phyloP scores from a whole-genome alignment of 2,797 vertebrate genomes.

The Garrulus glandarius region DNA sequence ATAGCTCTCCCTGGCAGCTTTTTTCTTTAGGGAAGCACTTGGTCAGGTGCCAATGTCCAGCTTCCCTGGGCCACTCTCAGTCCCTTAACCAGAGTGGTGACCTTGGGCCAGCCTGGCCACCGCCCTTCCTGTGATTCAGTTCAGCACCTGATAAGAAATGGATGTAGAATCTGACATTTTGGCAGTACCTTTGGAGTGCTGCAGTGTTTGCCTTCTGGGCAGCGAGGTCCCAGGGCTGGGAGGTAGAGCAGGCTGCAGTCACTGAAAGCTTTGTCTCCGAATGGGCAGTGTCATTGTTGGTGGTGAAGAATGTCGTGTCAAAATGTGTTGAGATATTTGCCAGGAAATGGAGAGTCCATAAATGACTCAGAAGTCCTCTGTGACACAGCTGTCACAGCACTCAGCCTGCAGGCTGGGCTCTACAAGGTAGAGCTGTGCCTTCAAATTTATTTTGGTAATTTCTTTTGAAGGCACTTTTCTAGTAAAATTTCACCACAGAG shows the following conservation, averaged over 20 bases:
- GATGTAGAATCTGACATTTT: not conserved
- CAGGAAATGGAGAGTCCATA: not conserved
- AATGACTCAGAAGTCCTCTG: not conserved
- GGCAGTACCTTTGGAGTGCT: not conserved
- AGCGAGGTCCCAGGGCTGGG: not conserved
- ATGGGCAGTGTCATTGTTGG: not conserved
- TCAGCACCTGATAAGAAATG: not conserved
- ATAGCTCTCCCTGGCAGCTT: not conserved
- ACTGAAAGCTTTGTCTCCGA: not conserved
- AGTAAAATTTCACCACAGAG: not conserved
- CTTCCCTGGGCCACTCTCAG: not conserved
- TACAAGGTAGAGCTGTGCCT: not conserved
- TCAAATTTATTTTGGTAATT: not conserved
- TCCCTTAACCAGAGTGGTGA: not conserved
- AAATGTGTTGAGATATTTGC: not conserved
- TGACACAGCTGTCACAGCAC: not conserved
- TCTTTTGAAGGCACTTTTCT: not conserved
- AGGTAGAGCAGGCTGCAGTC: not conserved
- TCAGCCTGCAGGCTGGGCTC: not conserved
- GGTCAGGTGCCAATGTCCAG: not conserved
- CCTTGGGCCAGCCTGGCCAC: not conserved
- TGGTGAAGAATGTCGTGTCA: not conserved
- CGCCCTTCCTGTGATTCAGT: conserved; percentile 12
- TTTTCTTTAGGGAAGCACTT: not conserved
- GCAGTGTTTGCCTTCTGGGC: not conserved